Percentiles rank a stretch among this genome's conserved stretches.
Evolutionary conservation across 2,797 vertebrate species (phyloP).

Genomic region (Pangasius krempfi): DNA sequence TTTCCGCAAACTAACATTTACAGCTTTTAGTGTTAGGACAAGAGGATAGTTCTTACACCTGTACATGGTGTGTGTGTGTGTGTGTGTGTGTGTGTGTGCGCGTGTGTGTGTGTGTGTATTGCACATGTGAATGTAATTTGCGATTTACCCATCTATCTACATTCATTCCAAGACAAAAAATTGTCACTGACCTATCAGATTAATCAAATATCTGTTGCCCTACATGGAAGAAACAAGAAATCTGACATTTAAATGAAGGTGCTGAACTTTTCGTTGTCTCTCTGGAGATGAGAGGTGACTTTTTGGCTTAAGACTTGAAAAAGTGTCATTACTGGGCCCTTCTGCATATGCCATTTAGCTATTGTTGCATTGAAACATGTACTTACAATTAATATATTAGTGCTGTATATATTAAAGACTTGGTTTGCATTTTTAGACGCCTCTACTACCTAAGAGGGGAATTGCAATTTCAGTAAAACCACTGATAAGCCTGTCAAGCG

Average conservation of each 20-base stretch:
- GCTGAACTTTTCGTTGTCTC: slow-evolving; percentile 33
- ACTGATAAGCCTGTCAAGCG: not conserved
- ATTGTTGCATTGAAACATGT: not conserved
- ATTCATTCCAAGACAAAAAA: slow-evolving; percentile 2
- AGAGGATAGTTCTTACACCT: not conserved
- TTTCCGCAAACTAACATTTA: not conserved
- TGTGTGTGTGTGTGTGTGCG: not conserved
- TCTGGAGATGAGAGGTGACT: slow-evolving; percentile 21
- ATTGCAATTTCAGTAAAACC: not conserved
- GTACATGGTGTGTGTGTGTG: not conserved
- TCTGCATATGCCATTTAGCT: not conserved
- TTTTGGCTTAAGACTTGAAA: not conserved
- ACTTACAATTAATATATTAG: not conserved
- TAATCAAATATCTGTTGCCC: slow-evolving; percentile 36
- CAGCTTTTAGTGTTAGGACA: not conserved
- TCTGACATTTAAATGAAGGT: slow-evolving; percentile 50
- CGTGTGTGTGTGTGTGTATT: not conserved
- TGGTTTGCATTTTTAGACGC: not conserved
- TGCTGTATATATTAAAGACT: not conserved
- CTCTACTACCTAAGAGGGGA: not conserved
- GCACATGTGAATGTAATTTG: not conserved
- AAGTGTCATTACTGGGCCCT: not conserved
- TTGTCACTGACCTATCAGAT: slow-evolving; percentile 30
- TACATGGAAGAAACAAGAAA: slow-evolving; percentile 40
- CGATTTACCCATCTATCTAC: not conserved